These are phyloP conservation scores for Gymnothorax javanicus DNA, from an alignment of 2,797 vertebrate species.

Conservation along the genomic window DNA sequence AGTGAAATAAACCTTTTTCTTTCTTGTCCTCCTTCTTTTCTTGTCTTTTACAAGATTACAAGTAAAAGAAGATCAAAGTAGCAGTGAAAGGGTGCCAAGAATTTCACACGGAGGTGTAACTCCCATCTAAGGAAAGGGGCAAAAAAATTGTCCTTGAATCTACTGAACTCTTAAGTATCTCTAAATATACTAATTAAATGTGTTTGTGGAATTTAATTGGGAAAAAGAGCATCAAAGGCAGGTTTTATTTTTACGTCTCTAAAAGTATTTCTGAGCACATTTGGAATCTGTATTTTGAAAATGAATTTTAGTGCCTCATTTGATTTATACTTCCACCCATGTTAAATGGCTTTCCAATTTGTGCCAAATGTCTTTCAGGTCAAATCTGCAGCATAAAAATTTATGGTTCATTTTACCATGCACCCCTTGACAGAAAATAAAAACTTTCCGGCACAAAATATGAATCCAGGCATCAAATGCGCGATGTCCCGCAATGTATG, in stretches of 20 bases:
- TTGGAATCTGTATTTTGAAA: constrained; percentile 49
- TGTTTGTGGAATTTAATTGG: constrained; percentile 50
- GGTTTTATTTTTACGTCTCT: constrained; percentile 20
- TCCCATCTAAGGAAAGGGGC: constrained; percentile 59
- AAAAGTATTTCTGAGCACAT: constrained; percentile 20
- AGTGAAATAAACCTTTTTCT: constrained; percentile 55
- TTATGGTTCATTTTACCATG: constrained; percentile 43
- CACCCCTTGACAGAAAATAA: constrained; percentile 43
- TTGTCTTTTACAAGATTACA: constrained; percentile 69
- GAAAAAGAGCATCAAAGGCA: constrained; percentile 29
- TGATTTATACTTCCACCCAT: constrained; percentile 35
- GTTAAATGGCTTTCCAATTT: constrained; percentile 36
- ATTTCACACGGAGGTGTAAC: constrained; percentile 70
- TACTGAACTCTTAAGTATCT: constrained; percentile 58
- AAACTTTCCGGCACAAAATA: constrained; percentile 43
- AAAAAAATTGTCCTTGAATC: constrained; percentile 65
- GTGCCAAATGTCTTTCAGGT: constrained; percentile 47
- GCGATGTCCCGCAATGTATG: constrained; percentile 50
- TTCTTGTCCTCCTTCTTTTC: constrained; percentile 48
- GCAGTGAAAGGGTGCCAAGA: constrained; percentile 68
- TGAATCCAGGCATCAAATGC: constrained; percentile 40
- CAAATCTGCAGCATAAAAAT: constrained; percentile 43
- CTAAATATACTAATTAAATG: constrained; percentile 59
- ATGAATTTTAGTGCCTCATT: constrained; percentile 37
- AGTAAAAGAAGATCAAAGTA: constrained; percentile 75